Evolutionary conservation across 1,140 invertebrate genomes (phyloP).

Genomic region (Drosophila kanapiae): DNA sequence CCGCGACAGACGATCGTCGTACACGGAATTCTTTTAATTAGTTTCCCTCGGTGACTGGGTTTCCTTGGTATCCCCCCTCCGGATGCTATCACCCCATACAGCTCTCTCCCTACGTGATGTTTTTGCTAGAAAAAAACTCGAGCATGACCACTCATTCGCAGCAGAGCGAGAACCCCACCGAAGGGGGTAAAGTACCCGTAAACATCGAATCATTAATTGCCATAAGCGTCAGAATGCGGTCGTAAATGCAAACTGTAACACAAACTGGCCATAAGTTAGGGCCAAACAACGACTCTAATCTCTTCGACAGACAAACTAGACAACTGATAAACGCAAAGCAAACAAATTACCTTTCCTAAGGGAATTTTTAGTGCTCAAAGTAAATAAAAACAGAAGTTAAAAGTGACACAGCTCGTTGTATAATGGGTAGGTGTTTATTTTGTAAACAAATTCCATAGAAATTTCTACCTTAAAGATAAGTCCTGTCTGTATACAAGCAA

Average conservation of each 20-base stretch:
- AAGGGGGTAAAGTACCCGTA: slow-evolving; percentile 4
- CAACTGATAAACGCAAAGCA: slow-evolving; percentile 28
- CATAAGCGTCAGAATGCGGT: slow-evolving; percentile 34
- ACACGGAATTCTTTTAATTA: slow-evolving; percentile 53
- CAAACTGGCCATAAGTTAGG: slow-evolving; percentile 12
- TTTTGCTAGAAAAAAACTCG: slow-evolving; percentile 13
- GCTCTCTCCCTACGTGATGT: slow-evolving; percentile 31
- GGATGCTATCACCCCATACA: slow-evolving; percentile 7
- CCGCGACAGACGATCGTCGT: slow-evolving; percentile 12
- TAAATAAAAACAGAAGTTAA: slow-evolving; percentile 10
- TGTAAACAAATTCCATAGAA: not conserved
- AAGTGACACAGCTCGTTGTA: not conserved
- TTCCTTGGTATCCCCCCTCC: slow-evolving; percentile 6
- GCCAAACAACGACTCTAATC: slow-evolving; percentile 24
- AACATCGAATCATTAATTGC: slow-evolving; percentile 38
- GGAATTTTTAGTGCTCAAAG: slow-evolving; percentile 8
- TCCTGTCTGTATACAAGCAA: not conserved
- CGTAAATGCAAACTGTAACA: slow-evolving; percentile 33
- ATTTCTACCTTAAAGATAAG: not conserved
- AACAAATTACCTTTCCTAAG: slow-evolving; percentile 30
- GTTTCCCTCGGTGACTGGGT: slow-evolving; percentile 34
- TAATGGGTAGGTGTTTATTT: slow-evolving; percentile 3
- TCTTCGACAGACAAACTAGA: slow-evolving; percentile 23
- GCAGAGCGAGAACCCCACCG: not conserved
- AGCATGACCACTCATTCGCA: slow-evolving; percentile 24